Evolutionary conservation across 2,113 vertebrate species (phyloP).

Genomic region (Speoplatyrhinus poulsoni): DNA sequence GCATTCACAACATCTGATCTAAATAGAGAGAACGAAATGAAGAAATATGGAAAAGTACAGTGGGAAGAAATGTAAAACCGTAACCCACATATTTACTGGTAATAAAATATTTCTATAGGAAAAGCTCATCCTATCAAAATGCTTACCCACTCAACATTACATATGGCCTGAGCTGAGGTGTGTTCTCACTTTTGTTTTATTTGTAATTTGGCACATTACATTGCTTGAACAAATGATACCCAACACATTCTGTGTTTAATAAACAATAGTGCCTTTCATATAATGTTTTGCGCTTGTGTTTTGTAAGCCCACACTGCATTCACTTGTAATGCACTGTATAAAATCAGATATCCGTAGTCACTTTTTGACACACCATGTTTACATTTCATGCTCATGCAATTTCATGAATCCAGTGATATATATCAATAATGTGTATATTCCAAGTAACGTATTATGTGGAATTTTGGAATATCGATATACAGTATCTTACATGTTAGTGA

Average conservation of each 20-base stretch:
- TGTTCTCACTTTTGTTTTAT: constrained; percentile 62
- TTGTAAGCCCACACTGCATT: constrained; percentile 12
- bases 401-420: no score
- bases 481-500: no score
- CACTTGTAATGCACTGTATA: constrained; percentile 40
- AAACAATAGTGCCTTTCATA: constrained; percentile 64
- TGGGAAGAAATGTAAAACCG: constrained; percentile 52
- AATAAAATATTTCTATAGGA: constrained; percentile 52
- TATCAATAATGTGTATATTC: no score
- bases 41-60: constrained; percentile 49
- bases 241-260: constrained; percentile 60
- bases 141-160: constrained; percentile 45
- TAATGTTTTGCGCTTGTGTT: constrained; percentile 29
- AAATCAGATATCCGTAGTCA: constrained; percentile 30
- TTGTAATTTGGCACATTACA: constrained; percentile 52
- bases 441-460: no score
- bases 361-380: no score
- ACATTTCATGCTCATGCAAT: no score
- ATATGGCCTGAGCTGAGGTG: constrained; percentile 44
- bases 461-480: no score
- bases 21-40: constrained; percentile 65
- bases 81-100: not conserved
- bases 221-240: constrained; percentile 53
- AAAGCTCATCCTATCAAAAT: constrained; percentile 32
- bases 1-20: constrained; percentile 75